Evolutionary conservation across 1,140 invertebrate genomes (phyloP), one percentile per base, ranked within the genome.

Genomic region (Drosophila malerkotliana): DNA sequence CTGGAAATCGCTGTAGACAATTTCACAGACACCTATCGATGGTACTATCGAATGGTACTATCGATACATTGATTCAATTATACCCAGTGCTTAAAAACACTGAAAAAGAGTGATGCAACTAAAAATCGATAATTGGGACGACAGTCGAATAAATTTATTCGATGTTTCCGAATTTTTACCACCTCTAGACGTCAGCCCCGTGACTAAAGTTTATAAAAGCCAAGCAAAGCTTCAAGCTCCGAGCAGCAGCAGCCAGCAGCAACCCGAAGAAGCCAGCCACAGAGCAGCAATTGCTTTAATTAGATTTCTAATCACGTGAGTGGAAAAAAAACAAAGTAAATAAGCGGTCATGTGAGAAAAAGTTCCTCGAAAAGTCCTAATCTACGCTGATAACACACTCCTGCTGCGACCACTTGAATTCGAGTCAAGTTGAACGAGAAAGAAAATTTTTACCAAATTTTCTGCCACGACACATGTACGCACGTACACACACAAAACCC

Each of bases 191-290:
- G 48, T 18, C 30, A 53, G 28, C 18, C 82, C 84, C 83, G 83
- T 87, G 83, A 87, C 83, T 83, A 88, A 88, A 88, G 79, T 87
- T 87, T 87, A 87, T 87, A 87, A 87, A 87, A 87, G 83, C 64
- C 34, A 77, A 83, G 41, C 72, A 59, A 57, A 58, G 62, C 72
- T 68, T 75, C 64, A 60, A 51, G 59, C 57, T 51, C 49, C 60
- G 48, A 82, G 76, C 66, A 80, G 77, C 81, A 80, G 77, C 75
- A 88, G 76, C 83, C 84, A 88, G 67, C 72, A 82, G 74, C 71
- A 87, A 73, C 72, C 80, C 83, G 41, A 44, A 18, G 83, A 71
- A 77, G 83, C 83, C 81, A 87, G 82, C 77, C 76, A 69, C 69
- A 83, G 79, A 83, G 73, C 71, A 87, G 75, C 80, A 60, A 51